phyloP scores from a whole-genome alignment of 2,888 invertebrate species.

The Standfussiana lucernea region DNA sequence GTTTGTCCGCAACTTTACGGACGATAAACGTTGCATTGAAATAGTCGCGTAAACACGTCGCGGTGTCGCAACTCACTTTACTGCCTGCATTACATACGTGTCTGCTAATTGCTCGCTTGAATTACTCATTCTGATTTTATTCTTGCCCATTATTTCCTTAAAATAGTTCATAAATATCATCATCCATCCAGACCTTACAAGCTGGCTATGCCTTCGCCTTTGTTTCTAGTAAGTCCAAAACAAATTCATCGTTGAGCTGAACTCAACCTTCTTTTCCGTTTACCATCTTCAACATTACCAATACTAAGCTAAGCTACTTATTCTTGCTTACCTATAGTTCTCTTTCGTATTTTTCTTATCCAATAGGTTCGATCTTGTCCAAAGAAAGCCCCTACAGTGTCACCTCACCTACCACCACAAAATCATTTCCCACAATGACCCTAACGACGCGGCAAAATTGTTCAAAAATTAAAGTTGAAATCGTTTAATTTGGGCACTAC shows the following conservation, averaged over 20 bases:
- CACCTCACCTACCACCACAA: slow-evolving; percentile 8
- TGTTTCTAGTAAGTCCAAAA: background rate
- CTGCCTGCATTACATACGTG: slow-evolving; percentile 56
- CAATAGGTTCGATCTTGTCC: background rate
- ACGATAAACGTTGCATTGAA: slow-evolving; percentile 68
- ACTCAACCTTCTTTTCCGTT: background rate
- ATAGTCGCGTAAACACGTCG: slow-evolving; percentile 64
- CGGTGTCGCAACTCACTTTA: slow-evolving; percentile 52
- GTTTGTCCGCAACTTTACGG: slow-evolving; percentile 69
- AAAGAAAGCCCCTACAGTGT: background rate
- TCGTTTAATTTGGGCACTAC: slow-evolving; percentile 81
- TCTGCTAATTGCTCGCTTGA: slow-evolving; percentile 60
- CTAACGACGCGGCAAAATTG: slow-evolving; percentile 64
- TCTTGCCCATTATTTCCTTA: slow-evolving; percentile 18
- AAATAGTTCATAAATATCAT: slow-evolving; percentile 2
- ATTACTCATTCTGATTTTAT: slow-evolving; percentile 33
- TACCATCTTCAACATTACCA: background rate
- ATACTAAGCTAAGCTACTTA: background rate
- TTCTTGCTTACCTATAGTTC: background rate
- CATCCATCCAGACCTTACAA: background rate
- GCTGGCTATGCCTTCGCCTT: background rate
- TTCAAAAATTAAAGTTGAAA: slow-evolving; percentile 74
- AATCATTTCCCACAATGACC: slow-evolving; percentile 65
- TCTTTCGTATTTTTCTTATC: background rate
- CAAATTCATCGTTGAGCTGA: too few species aligned